Conservation (phyloP, 2,797 vertebrate genomes). For the Zenarchopterus dispar region DNA sequence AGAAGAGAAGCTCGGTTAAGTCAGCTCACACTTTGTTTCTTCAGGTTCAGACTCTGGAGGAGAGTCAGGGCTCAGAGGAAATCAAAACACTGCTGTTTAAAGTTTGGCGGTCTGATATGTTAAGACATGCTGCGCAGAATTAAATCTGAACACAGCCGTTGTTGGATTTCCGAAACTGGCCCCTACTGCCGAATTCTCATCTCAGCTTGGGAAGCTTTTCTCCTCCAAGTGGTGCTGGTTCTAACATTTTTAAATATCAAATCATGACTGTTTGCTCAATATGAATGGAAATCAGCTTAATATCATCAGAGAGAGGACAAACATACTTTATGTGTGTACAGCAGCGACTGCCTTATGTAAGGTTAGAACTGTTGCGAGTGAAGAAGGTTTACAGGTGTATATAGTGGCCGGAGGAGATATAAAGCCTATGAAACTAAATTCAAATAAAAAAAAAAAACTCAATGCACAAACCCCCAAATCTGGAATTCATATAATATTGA, state of each 20-base stretch:
- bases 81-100: constrained; percentile 18
- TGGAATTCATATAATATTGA: too few species aligned
- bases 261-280: neutral
- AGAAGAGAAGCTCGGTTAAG: constrained; percentile 52
- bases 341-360: too few species aligned
- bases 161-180: neutral
- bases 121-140: constrained; percentile 11
- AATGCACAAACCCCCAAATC: too few species aligned
- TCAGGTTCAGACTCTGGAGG: constrained; percentile 36
- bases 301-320: too few species aligned
- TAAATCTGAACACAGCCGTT: too few species aligned
- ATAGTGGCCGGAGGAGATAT: too few species aligned
- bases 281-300: too few species aligned
- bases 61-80: constrained; percentile 21
- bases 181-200: constrained; percentile 12
- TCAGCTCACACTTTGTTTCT: constrained; percentile 51
- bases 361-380: too few species aligned
- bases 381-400: too few species aligned
- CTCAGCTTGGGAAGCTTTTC: constrained; percentile 21
- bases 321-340: too few species aligned
- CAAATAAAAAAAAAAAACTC: too few species aligned
- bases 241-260: constrained; percentile 6
- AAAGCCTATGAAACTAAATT: too few species aligned
- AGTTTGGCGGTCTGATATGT: constrained; percentile 23
- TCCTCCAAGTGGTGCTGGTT: constrained; percentile 20